Conservation (phyloP, 2,797 vertebrate species). For the Silurus lanzhouensis region DNA sequence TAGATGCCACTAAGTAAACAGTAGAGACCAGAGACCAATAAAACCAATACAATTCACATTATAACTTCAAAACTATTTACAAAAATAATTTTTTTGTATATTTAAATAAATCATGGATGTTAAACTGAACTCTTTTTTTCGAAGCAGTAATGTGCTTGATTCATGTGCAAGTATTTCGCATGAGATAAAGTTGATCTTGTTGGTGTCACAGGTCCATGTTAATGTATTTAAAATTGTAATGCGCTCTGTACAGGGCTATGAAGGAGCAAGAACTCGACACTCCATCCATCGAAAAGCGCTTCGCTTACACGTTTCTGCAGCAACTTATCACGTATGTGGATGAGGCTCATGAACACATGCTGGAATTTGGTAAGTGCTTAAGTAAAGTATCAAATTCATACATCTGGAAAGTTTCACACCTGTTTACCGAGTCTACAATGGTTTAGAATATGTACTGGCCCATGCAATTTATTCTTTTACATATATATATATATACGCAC, state of each 20-base stretch:
- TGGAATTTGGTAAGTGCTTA: conserved; percentile 83
- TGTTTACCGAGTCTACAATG: too few relatives aligned
- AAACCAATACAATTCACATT: too few relatives aligned
- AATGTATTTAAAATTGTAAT: neutral
- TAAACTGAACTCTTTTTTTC: too few relatives aligned
- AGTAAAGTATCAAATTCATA: neutral
- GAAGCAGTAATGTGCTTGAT: neutral
- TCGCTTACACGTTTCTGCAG: conserved; percentile 93
- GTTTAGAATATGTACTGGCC: too few relatives aligned
- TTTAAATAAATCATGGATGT: too few relatives aligned
- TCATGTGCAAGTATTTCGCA: neutral
- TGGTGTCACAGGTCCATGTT: neutral
- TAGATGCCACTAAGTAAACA: too few relatives aligned
- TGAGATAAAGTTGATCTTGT: neutral
- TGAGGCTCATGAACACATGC: conserved; percentile 89
- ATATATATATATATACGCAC: too few relatives aligned
- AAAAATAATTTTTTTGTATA: too few relatives aligned
- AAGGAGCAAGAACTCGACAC: conserved; percentile 91
- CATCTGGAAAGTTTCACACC: too few relatives aligned
- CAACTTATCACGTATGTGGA: conserved; percentile 92
- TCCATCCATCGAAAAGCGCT: conserved; percentile 92
- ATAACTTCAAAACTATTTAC: too few relatives aligned
- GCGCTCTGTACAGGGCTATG: conserved; percentile 74
- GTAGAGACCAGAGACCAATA: too few relatives aligned
- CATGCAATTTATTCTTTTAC: too few relatives aligned